Conservation (phyloP, 2,888 invertebrate genomes). For the Lissocephala sabroskyi region DNA sequence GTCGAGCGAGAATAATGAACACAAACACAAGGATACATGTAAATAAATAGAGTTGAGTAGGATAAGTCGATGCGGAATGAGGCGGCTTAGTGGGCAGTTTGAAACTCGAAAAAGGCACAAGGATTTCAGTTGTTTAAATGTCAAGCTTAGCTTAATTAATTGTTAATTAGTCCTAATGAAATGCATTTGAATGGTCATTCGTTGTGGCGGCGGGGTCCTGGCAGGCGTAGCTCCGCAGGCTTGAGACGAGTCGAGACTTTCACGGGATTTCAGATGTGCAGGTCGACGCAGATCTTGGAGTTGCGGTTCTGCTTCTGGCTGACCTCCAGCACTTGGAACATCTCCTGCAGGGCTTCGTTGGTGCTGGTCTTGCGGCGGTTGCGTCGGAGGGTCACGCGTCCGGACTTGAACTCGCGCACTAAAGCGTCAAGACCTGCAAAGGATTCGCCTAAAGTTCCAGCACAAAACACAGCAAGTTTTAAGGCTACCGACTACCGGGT, state of each 20-base stretch:
- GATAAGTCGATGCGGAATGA: too few relatives aligned
- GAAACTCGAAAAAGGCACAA: too few relatives aligned
- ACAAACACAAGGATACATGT: too few relatives aligned
- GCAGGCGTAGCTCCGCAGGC: too few relatives aligned
- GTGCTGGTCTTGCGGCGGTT: constrained; percentile 69
- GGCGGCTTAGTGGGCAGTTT: too few relatives aligned
- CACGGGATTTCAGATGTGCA: constrained; percentile 37
- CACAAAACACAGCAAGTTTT: too few relatives aligned
- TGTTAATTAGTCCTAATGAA: too few relatives aligned
- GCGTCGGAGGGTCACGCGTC: constrained; percentile 69
- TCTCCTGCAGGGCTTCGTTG: constrained; percentile 70
- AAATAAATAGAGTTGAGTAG: too few relatives aligned
- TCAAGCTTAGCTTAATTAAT: too few relatives aligned
- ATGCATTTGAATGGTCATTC: constrained; percentile 56
- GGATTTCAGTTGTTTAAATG: too few relatives aligned
- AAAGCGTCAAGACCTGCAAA: constrained; percentile 72
- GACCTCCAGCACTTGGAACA: constrained; percentile 72
- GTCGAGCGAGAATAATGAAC: too few relatives aligned
- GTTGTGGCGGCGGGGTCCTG: constrained; percentile 17
- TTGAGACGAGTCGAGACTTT: constrained; percentile 40
- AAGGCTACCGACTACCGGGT: too few relatives aligned
- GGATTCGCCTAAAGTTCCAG: not conserved
- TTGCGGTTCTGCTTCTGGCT: constrained; percentile 71
- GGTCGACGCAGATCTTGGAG: constrained; percentile 69
- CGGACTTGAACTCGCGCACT: constrained; percentile 71